A percentile compares a stretch with the other conserved stretches of the same genome.
phyloP scores from a whole-genome alignment of 2,797 vertebrate species.

The Alosa sapidissima region DNA sequence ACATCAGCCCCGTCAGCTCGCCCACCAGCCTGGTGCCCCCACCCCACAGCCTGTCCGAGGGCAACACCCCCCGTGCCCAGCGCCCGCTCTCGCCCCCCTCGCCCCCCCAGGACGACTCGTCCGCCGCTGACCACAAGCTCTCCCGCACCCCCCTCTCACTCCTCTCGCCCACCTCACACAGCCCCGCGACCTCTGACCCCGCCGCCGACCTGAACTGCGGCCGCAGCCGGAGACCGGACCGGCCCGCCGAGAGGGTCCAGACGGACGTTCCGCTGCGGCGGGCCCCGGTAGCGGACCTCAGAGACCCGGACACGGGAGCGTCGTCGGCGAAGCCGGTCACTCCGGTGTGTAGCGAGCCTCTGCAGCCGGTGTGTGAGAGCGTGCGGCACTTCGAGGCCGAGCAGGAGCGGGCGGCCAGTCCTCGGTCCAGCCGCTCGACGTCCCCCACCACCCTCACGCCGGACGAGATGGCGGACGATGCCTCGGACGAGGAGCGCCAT shows the following conservation, averaged over 20 bases:
- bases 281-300: conserved; percentile 47
- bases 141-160: conserved; percentile 66
- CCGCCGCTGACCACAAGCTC: conserved; percentile 51
- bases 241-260: conserved; percentile 41
- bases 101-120: conserved; percentile 49
- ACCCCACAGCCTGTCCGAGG: conserved; percentile 52
- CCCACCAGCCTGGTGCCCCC: conserved; percentile 66
- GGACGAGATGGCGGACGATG: not conserved
- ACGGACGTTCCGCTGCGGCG: conserved; percentile 42
- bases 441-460: not conserved
- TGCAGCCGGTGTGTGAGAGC: conserved; percentile 39
- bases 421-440: conserved; percentile 38
- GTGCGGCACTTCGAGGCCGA: conserved; percentile 42
- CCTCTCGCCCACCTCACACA: conserved; percentile 60
- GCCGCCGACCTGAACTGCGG: conserved; percentile 37
- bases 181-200: conserved; percentile 28
- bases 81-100: conserved; percentile 40
- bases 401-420: conserved; percentile 46
- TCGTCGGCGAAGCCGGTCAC: not conserved
- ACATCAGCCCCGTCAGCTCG: conserved; percentile 77
- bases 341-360: conserved; percentile 51
- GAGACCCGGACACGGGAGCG: conserved; percentile 41
- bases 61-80: conserved; percentile 43
- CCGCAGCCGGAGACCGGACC: conserved; percentile 53
- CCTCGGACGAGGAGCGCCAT: conserved; percentile 4